Evolutionary conservation across 2,888 invertebrate species (phyloP).

Genomic region (Xestia ashworthii): DNA sequence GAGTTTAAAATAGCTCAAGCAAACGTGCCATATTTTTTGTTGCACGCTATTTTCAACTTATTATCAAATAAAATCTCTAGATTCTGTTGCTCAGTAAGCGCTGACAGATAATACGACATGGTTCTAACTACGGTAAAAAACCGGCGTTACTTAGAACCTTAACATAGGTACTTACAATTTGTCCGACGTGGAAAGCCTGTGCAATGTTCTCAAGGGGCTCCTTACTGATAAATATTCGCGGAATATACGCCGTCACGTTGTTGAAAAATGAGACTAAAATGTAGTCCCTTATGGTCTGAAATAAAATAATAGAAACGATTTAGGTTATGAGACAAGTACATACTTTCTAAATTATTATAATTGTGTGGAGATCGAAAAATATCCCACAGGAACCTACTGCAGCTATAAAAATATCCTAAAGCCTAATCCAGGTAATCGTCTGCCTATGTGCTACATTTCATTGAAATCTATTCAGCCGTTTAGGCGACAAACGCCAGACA

Average conservation of each 20-base stretch:
- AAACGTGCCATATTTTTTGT: background rate
- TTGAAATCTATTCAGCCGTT: background rate
- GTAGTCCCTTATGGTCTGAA: constrained; percentile 84
- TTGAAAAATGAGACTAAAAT: constrained; percentile 91
- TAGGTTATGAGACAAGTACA: background rate
- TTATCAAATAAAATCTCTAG: background rate
- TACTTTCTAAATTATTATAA: background rate
- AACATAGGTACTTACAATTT: constrained; percentile 87
- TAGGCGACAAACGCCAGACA: background rate
- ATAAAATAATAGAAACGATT: constrained; percentile 21
- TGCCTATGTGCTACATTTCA: background rate
- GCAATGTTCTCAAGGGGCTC: constrained; percentile 76
- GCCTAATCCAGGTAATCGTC: background rate
- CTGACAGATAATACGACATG: background rate
- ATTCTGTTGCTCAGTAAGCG: background rate
- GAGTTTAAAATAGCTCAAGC: background rate
- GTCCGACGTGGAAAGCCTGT: constrained; percentile 90
- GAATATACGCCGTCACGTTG: constrained; percentile 89
- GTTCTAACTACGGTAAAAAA: background rate
- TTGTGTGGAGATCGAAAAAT: background rate
- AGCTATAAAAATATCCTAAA: background rate
- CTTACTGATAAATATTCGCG: constrained; percentile 76
- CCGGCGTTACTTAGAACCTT: constrained; percentile 8
- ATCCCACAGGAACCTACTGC: background rate
- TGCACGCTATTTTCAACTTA: background rate